phyloP scores from a whole-genome alignment of 1,140 invertebrate genomes.

The Belonocnema kinseyi region DNA sequence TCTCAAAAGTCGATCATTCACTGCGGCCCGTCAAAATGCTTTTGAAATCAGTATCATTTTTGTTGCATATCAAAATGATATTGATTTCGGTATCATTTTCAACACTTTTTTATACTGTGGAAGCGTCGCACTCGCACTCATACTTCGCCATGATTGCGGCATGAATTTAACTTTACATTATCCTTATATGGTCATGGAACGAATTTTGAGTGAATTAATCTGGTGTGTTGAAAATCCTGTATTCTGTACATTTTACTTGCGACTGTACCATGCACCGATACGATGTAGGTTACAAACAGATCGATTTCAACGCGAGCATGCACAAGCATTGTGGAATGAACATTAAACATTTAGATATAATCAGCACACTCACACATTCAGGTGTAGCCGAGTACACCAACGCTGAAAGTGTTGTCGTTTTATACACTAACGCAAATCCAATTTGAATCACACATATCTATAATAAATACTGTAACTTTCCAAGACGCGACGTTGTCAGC shows the following conservation, averaged over 20 bases:
- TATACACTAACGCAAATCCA: not conserved
- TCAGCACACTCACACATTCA: conserved; percentile 39
- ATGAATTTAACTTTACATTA: no score
- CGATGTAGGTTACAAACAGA: conserved; percentile 72
- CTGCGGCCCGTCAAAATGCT: no score
- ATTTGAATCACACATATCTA: conserved; percentile 38
- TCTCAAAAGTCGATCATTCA: no score
- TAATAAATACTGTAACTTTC: conserved; percentile 37
- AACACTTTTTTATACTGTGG: no score
- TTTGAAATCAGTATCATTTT: no score
- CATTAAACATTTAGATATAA: conserved; percentile 59
- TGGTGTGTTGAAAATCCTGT: no score
- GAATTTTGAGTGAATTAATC: no score
- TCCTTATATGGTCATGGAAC: no score
- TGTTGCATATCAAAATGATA: no score
- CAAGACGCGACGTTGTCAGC: conserved; percentile 3
- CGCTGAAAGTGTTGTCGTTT: not conserved
- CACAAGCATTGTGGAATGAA: conserved; percentile 71
- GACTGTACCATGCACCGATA: conserved; percentile 56
- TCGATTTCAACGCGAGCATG: conserved; percentile 72
- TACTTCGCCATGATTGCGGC: no score
- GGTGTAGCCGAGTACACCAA: not conserved
- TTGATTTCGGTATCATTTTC: no score
- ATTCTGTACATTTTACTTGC: conserved; percentile 43
- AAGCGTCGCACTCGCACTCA: no score